Evolutionary conservation across 2,113 vertebrate species (phyloP).

Genomic region (Oncorhynchus gorbuscha): DNA sequence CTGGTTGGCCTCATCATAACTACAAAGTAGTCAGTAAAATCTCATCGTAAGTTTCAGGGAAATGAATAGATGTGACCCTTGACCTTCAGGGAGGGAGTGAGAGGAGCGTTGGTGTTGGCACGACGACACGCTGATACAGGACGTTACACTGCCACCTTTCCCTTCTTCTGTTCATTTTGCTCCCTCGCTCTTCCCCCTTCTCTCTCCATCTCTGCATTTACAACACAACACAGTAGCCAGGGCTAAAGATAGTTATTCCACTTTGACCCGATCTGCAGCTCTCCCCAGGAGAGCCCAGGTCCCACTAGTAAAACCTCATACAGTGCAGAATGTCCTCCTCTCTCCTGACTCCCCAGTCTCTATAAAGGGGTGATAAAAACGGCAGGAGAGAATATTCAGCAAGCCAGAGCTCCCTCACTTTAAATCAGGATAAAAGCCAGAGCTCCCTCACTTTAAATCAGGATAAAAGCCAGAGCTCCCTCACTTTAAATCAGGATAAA

Average conservation of each 20-base stretch:
- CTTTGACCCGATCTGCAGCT: conserved; percentile 77
- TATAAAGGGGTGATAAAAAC: conserved; percentile 80
- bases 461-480: conserved; percentile 62
- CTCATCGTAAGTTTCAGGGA: conserved; percentile 46
- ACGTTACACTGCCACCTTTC: conserved; percentile 27
- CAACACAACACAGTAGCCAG: conserved; percentile 44
- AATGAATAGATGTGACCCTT: conserved; percentile 11
- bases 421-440: conserved; percentile 96
- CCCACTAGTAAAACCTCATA: conserved; percentile 65
- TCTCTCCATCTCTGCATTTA: conserved; percentile 39
- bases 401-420: conserved; percentile 79
- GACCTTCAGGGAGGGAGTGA: conserved; percentile 43
- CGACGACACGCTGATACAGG: conserved; percentile 27
- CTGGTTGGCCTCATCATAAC: conserved; percentile 45
- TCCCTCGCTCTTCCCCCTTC: conserved; percentile 4
- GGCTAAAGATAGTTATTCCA: conserved; percentile 78
- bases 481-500: conserved; percentile 98
- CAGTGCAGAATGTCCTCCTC: conserved; percentile 54
- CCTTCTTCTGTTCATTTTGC: conserved; percentile 29
- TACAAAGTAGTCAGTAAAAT: conserved; percentile 54
- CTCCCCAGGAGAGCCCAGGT: conserved; percentile 58
- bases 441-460: conserved; percentile 90
- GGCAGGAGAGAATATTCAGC: conserved; percentile 89
- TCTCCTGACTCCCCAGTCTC: conserved; percentile 54
- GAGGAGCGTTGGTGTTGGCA: background rate